Conservation (phyloP, 2,888 invertebrate species). For the Phlogophora meticulosa region DNA sequence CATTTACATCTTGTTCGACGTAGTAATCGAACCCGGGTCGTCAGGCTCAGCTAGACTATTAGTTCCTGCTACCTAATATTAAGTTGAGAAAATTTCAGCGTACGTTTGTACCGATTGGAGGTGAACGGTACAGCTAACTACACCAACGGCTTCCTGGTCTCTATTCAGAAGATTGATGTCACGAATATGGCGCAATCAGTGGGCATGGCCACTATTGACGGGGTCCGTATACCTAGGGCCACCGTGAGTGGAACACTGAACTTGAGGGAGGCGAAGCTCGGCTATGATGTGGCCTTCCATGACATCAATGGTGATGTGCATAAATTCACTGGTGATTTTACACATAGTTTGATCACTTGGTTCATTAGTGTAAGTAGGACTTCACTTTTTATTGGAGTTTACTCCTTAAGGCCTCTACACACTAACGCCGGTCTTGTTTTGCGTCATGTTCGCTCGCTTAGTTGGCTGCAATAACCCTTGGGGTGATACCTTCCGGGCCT, state of each 20-base stretch:
- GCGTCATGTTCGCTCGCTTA: too few relatives aligned
- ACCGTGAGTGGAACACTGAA: slow-evolving; percentile 66
- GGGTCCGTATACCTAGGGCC: slow-evolving; percentile 47
- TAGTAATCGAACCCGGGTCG: too few relatives aligned
- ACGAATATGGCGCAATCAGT: slow-evolving; percentile 49
- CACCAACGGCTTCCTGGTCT: slow-evolving; percentile 79
- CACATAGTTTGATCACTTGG: slow-evolving; percentile 40
- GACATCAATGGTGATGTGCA: slow-evolving; percentile 61
- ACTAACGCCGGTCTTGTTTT: too few relatives aligned
- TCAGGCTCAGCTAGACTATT: too few relatives aligned
- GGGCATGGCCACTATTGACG: slow-evolving; percentile 46
- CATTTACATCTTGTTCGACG: too few relatives aligned
- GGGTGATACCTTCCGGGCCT: too few relatives aligned
- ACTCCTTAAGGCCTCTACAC: too few relatives aligned
- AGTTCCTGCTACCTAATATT: background rate
- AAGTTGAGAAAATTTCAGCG: slow-evolving; percentile 66
- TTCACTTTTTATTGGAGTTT: background rate
- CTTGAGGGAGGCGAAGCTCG: slow-evolving; percentile 71
- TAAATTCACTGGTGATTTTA: slow-evolving; percentile 73
- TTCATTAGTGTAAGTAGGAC: slow-evolving; percentile 25
- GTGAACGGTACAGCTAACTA: slow-evolving; percentile 76
- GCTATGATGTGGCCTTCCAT: slow-evolving; percentile 75
- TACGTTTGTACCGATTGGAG: slow-evolving; percentile 72
- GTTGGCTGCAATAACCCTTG: too few relatives aligned
- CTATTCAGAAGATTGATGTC: slow-evolving; percentile 76